Evolutionary conservation across 2,888 invertebrate species (phyloP).

Genomic region (Rhaphigaster nebulosa): DNA sequence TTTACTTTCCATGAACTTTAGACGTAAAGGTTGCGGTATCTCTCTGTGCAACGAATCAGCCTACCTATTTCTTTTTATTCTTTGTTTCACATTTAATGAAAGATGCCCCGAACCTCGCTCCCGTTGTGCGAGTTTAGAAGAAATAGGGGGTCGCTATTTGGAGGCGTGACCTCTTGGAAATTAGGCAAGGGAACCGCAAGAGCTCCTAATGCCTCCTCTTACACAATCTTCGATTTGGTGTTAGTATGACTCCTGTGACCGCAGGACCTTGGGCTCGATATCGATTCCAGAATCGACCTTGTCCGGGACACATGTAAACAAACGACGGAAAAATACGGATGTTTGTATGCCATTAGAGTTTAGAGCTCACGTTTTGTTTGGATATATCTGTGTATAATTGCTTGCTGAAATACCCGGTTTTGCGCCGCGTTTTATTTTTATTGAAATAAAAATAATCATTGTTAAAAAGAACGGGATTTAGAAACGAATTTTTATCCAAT

Average conservation of each 20-base stretch:
- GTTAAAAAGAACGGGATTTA: too few species aligned
- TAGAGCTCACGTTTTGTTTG: neutral
- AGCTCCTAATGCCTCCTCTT: constrained; percentile 27
- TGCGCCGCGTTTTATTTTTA: neutral
- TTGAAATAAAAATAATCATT: neutral
- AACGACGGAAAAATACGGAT: neutral
- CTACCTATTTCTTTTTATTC: constrained; percentile 12
- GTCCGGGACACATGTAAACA: constrained; percentile 34
- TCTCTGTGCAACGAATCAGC: neutral
- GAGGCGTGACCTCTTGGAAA: neutral
- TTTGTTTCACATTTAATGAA: constrained; percentile 32
- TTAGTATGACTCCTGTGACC: constrained; percentile 31
- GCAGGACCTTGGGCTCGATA: constrained; percentile 41
- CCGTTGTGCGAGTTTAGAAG: neutral
- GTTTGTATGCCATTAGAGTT: neutral
- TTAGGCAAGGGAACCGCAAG: constrained; percentile 45
- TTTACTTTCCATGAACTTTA: constrained; percentile 46
- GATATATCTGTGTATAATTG: neutral
- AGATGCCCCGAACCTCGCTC: constrained; percentile 31
- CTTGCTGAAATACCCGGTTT: neutral
- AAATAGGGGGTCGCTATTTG: constrained; percentile 6
- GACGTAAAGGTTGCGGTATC: constrained; percentile 32
- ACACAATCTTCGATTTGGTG: constrained; percentile 32
- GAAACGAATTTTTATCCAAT: too few species aligned
- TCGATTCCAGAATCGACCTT: constrained; percentile 18